Percentiles rank a stretch among this genome's conserved stretches.
phyloP scores from a whole-genome alignment of 2,113 vertebrate species.

The Formicarius rufipectus region DNA sequence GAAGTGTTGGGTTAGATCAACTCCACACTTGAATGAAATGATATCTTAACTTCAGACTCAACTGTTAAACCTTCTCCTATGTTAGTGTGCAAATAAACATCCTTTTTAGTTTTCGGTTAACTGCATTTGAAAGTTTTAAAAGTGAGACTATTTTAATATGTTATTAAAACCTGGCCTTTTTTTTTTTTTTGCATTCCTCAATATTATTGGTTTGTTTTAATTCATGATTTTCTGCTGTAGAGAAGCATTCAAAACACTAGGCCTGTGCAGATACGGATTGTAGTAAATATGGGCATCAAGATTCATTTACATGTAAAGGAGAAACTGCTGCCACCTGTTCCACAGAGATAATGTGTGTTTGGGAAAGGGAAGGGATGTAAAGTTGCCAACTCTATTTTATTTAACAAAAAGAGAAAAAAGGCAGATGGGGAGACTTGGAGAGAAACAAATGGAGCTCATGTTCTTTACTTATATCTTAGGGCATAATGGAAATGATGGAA shows the following conservation, averaged over 20 bases:
- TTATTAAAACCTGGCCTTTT: background rate
- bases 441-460: conserved; percentile 65
- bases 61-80: background rate
- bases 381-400: conserved; percentile 64
- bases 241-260: conserved; percentile 9
- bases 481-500: conserved; percentile 64
- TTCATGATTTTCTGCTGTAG: background rate
- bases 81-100: background rate
- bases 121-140: background rate
- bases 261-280: background rate
- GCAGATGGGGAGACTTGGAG: conserved; percentile 52
- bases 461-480: conserved; percentile 70
- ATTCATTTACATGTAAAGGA: conserved; percentile 69
- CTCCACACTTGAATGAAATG: background rate
- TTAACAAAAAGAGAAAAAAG: background rate
- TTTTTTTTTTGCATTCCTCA: conserved; percentile 9
- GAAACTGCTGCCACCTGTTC: conserved; percentile 69
- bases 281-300: conserved; percentile 45
- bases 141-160: background rate
- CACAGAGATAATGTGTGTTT: conserved; percentile 68
- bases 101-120: background rate
- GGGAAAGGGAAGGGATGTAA: conserved; percentile 56
- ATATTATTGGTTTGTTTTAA: background rate
- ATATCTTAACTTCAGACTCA: background rate
- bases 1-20: background rate